Evolutionary conservation across 2,888 invertebrate species (phyloP).

Genomic region (Adelphocoris suturalis): DNA sequence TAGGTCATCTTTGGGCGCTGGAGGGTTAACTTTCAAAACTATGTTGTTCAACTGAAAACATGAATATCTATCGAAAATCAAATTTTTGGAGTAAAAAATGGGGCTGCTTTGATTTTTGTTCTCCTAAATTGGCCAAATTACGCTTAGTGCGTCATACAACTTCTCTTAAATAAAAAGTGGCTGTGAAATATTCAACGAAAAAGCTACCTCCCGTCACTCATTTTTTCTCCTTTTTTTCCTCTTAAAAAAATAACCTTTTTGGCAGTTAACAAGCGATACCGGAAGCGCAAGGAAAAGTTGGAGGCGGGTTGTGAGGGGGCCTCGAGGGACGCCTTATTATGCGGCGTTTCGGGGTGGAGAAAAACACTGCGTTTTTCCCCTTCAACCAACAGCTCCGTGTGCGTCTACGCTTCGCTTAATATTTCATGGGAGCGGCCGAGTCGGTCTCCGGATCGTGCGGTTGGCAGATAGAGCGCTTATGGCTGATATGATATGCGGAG

Average conservation of each 20-base stretch:
- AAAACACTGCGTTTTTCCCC: constrained; percentile 14
- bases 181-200: not conserved
- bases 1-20: too few relatives aligned
- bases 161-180: not conserved
- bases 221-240: not conserved
- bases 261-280: constrained; percentile 19
- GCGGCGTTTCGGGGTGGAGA: not conserved
- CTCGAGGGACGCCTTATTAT: constrained; percentile 23
- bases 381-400: not conserved
- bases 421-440: not conserved
- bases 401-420: not conserved
- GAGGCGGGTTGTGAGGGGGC: not conserved
- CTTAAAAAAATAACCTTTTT: not conserved
- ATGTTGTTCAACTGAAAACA: too few relatives aligned
- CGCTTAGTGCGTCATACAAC: too few relatives aligned
- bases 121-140: too few relatives aligned
- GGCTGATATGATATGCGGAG: too few relatives aligned
- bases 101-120: too few relatives aligned
- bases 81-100: too few relatives aligned
- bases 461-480: too few relatives aligned
- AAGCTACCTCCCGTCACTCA: not conserved
- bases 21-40: too few relatives aligned
- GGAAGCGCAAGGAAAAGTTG: constrained; percentile 11
- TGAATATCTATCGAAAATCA: too few relatives aligned
- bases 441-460: not conserved